phyloP scores from a whole-genome alignment of 2,888 invertebrate genomes.

The Deroplatys truncata region DNA sequence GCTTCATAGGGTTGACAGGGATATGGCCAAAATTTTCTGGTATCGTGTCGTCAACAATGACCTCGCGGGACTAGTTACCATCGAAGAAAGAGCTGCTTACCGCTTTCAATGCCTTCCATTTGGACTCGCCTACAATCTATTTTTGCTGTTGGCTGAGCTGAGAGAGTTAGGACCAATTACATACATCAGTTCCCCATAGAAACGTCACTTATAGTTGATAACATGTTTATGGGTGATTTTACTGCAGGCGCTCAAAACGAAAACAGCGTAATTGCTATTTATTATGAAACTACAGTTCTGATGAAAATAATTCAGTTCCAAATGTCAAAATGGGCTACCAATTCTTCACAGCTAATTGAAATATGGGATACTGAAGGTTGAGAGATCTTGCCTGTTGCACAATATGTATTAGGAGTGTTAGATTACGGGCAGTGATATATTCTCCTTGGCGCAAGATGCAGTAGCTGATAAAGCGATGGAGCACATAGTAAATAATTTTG shows the following conservation, averaged over 20 bases:
- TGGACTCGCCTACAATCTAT: neutral
- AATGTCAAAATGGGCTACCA: neutral
- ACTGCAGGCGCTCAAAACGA: neutral
- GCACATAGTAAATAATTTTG: neutral
- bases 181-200: neutral
- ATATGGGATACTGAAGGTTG: neutral
- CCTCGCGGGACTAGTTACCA: neutral
- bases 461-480: neutral
- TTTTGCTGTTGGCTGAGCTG: neutral
- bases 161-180: neutral
- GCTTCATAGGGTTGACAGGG: neutral
- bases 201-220: neutral
- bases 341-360: neutral
- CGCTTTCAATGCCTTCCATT: neutral
- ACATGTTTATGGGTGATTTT: conserved; percentile 1
- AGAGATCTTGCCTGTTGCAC: neutral
- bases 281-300: neutral
- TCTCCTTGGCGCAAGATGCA: neutral
- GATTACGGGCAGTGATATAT: neutral
- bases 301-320: neutral
- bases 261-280: neutral
- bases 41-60: neutral
- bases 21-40: neutral
- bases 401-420: neutral
- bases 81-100: neutral